phyloP scores from a whole-genome alignment of 64 coral and sea anemone species.

The Exaiptasia diaphana region DNA sequence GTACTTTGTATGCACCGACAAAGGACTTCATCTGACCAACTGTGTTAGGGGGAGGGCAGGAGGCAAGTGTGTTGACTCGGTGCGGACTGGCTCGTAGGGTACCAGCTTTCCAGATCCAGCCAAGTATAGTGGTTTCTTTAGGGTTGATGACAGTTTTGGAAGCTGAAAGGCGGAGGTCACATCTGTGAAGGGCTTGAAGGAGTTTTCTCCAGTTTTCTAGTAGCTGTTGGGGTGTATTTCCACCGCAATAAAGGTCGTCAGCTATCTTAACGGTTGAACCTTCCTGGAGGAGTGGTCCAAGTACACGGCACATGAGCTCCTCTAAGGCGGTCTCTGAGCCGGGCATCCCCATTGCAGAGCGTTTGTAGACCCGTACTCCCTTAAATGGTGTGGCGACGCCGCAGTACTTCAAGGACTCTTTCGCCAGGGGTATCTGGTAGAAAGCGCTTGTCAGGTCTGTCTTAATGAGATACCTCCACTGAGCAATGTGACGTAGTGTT shows the following conservation, averaged over 20 bases:
- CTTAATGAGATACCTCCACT: conserved; percentile 14
- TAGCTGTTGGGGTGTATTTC: conserved; percentile 1
- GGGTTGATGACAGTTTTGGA: conserved; percentile 30
- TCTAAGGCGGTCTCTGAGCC: conserved; percentile 25
- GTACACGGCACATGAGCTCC: conserved; percentile 27
- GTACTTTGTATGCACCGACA: conserved; percentile 40
- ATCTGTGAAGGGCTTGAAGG: neutral
- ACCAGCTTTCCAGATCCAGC: conserved; percentile 34
- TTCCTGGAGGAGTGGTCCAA: neutral
- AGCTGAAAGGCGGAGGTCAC: conserved; percentile 26
- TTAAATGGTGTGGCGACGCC: conserved; percentile 19
- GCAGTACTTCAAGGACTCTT: conserved; percentile 22
- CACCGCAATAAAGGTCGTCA: conserved; percentile 24
- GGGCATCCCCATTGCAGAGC: conserved; percentile 24
- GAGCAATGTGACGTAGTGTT: conserved; percentile 19
- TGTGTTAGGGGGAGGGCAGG: conserved; percentile 23
- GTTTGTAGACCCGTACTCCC: conserved; percentile 25
- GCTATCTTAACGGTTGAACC: conserved; percentile 11
- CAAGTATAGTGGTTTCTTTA: conserved; percentile 8
- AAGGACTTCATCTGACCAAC: conserved; percentile 26
- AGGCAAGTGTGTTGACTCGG: conserved; percentile 1
- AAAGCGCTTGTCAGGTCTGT: conserved; percentile 22
- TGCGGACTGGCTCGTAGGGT: conserved; percentile 33
- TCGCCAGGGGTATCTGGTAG: conserved; percentile 10
- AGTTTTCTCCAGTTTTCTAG: conserved; percentile 16